Base-by-base conservation (phyloP, 2,888 invertebrate species). In the Mongoloraphidia duomilia region DNA sequence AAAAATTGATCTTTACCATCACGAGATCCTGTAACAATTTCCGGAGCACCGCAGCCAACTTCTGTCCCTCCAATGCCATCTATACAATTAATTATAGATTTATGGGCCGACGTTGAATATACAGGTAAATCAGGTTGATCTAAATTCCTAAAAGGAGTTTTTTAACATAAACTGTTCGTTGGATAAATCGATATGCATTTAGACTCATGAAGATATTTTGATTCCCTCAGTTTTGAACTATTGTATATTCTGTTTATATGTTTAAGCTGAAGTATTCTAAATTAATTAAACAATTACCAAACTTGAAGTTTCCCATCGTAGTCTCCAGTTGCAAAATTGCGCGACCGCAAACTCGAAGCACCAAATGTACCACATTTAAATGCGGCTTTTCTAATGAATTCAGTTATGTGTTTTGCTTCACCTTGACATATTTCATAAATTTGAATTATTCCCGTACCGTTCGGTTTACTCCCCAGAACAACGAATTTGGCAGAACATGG, bases 351-450 rank as follows among this genome's bases (percentile, higher is more conserved):
- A 56, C 78, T 84, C 10, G 90, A 86, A 0, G 93, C 92, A 41
- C 89, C 92, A 68, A 96, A 96, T 0, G 93, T 91, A 14, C 86
- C 86, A 70, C 95, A 95, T 71, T 93, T 95, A 55, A 94, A 84
- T 1, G 90, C 79, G 53, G 82, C 81, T n/a, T 84, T 78, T 60
- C 86, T 84, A 58, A 85, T 85, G 54, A 85, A 77, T 56, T 85
- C 81, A 58, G 80, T 80, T 2, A 87, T 62, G 53, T 81, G 77
- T 49, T 79, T 75, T 26, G 84, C 64, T 61, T 88, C 82, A 2
- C 85, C 84, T 45, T 82, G 78, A 33, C 79, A 77, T 17, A 92
- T 72, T 63, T 87, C 84, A 62, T 80, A 90, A 12, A 88, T 74
- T 68, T 94, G 86, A 49, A 94, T 69, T 26, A 87, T 78, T 0